These are phyloP conservation scores for Nycticorax nycticorax DNA, from an alignment of 2,113 vertebrate species.

Conservation along the genomic window DNA sequence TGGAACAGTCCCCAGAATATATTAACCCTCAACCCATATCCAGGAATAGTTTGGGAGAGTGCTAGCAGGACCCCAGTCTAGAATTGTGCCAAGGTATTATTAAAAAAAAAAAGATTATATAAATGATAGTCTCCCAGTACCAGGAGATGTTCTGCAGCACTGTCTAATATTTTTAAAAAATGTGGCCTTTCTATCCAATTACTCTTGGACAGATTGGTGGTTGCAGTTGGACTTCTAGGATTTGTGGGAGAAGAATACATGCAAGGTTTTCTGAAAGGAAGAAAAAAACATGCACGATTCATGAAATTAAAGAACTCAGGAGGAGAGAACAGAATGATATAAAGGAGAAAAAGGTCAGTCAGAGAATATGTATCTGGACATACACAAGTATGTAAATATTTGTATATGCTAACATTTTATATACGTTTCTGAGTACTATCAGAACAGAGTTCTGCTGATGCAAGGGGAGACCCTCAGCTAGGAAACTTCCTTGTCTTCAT, in stretches of 20 bases:
- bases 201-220: neutral
- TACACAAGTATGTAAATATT: neutral
- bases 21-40: neutral
- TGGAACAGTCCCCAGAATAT: rapidly evolving
- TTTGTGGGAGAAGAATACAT: neutral
- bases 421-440: neutral
- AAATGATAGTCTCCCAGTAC: neutral
- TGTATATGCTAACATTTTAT: neutral
- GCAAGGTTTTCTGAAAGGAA: neutral
- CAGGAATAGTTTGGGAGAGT: neutral
- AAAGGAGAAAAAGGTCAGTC: neutral
- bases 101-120: neutral
- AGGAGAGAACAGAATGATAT: neutral
- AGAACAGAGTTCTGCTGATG: neutral
- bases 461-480: neutral
- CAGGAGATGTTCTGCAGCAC: neutral
- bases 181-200: neutral
- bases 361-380: neutral
- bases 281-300: neutral
- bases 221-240: neutral
- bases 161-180: neutral
- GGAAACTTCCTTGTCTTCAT: neutral
- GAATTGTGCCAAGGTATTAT: neutral
- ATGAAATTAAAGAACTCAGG: neutral
- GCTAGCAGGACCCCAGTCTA: neutral